A percentile compares a stretch with the other conserved stretches of the same genome.
Evolutionary conservation across 2,888 invertebrate species (phyloP).

Genomic region (Eilema griseolum): DNA sequence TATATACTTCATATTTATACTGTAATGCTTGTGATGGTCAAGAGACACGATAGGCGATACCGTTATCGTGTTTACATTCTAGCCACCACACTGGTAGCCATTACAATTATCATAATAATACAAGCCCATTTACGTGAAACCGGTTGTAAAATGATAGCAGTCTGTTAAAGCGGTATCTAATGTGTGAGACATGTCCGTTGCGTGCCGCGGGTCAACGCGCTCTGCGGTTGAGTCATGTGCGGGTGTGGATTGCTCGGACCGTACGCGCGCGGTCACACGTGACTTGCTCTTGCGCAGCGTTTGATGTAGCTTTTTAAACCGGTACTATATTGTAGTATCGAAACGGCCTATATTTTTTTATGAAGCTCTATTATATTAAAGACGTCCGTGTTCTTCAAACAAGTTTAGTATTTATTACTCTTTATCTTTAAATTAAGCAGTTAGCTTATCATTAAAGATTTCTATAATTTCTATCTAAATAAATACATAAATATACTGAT

Average conservation of each 20-base stretch:
- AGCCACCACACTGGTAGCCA: slow-evolving; percentile 54
- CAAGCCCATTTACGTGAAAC: slow-evolving; percentile 58
- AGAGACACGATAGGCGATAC: slow-evolving; percentile 46
- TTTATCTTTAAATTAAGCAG: background rate
- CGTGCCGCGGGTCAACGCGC: slow-evolving; percentile 75
- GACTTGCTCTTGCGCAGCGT: slow-evolving; percentile 57
- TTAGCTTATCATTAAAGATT: slow-evolving; percentile 1
- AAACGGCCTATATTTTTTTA: slow-evolving; percentile 33
- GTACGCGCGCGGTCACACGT: slow-evolving; percentile 47
- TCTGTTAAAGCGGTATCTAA: slow-evolving; percentile 53
- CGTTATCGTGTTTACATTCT: slow-evolving; percentile 60
- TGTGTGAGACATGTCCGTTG: slow-evolving; percentile 60
- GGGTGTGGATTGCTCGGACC: slow-evolving; percentile 40
- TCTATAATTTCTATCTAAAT: background rate
- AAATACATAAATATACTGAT: background rate
- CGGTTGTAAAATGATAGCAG: slow-evolving; percentile 64
- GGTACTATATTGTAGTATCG: slow-evolving; percentile 37
- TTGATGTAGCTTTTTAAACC: slow-evolving; percentile 49
- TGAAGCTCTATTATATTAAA: slow-evolving; percentile 18
- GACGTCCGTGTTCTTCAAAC: background rate
- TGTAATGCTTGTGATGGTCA: slow-evolving; percentile 35
- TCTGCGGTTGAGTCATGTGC: slow-evolving; percentile 58
- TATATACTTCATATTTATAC: slow-evolving; percentile 42
- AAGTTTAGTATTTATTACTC: background rate
- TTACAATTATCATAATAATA: slow-evolving; percentile 63